Base-by-base conservation (phyloP, 2,888 invertebrate genomes). In the Ochropacha duplaris region DNA sequence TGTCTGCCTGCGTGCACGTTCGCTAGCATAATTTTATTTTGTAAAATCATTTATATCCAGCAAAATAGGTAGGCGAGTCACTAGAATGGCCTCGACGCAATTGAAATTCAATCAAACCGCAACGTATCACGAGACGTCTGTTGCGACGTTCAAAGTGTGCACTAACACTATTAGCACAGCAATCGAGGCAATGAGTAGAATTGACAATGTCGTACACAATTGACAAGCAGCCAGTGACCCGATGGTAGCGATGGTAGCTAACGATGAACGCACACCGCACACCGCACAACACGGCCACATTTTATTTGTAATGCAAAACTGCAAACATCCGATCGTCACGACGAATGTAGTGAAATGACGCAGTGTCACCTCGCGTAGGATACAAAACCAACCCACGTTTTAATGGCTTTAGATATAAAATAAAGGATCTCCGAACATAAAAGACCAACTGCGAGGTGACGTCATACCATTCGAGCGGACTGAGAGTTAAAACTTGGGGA, bases 231-330 rank as follows among this genome's bases (percentile, higher is more conserved):
- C 71, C 81, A 78, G 71, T 78, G 80, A 79, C 79, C 77, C 65
- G 69, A 68, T 28, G 24, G n/a, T n/a, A n/a, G 26, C 26, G 26
- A 28, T 69, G 71, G 54, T 69, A 60, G 63, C 64, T 69, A 75
- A 71, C 72, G 72, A 76, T 70, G 68, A 68, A 69, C 76, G 74
- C 74, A n/a, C n/a, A n/a, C n/a, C n/a, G n/a, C n/a, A n/a, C n/a
- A n/a, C n/a, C n/a, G n/a, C n/a, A 68, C 71, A 65, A 73, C 77
- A 77, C 83, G 76, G 83, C 74, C 67, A 75, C 74, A 72, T 71
- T 77, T 74, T 77, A 85, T 85, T 89, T 87, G 86, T 84, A 79
- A 89, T 90, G 87, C 89, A 83, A 81, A 85, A 81, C 84, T 79
- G 83, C 83, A 77, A 77, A 83, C 83, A 83, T 84, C 80, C 83